These are phyloP conservation scores for Takifugu ocellatus DNA, from an alignment of 2,797 vertebrate genomes.

Conservation along the genomic window DNA sequence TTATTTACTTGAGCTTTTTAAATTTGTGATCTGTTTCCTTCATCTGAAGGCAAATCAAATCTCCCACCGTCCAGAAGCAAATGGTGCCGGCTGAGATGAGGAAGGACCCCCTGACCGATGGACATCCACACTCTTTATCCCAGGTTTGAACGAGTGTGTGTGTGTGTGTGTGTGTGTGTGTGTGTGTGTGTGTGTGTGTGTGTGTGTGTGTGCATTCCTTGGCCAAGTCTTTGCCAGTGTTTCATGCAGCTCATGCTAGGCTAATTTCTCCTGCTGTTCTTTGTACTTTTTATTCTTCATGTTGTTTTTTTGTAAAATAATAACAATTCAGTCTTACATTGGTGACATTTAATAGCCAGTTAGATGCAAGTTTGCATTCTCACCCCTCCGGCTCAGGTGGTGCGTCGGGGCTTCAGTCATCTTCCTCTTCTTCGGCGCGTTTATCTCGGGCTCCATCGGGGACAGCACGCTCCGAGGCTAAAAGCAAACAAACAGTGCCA, in stretches of 20 bases:
- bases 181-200: neutral
- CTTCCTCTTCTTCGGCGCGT: too few relatives aligned
- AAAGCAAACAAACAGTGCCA: constrained; percentile 70
- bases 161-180: constrained; percentile 9
- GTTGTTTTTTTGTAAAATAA: neutral
- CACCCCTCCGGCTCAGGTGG: too few relatives aligned
- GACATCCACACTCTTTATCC: constrained; percentile 67
- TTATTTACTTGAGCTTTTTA: neutral
- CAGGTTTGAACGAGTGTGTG: constrained; percentile 56
- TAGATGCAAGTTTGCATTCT: too few relatives aligned
- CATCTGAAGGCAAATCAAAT: constrained; percentile 67
- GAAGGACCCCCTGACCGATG: constrained; percentile 58
- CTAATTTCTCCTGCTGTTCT: constrained; percentile 3
- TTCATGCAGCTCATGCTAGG: constrained; percentile 19
- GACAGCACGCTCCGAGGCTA: constrained; percentile 64
- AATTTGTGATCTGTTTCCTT: constrained; percentile 3
- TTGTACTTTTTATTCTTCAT: neutral
- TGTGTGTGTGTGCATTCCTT: constrained; percentile 16
- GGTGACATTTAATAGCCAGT: too few relatives aligned
- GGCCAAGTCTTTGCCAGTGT: constrained; percentile 30
- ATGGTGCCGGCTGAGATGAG: constrained; percentile 53
- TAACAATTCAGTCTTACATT: constrained; percentile 3
- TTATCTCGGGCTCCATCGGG: constrained; percentile 42
- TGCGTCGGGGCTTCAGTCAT: too few relatives aligned
- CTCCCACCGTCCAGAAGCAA: constrained; percentile 71